Percentiles rank a stretch among this genome's conserved stretches.
Evolutionary conservation across 2,888 invertebrate genomes (phyloP).

Genomic region (Eucera pruinosa): DNA sequence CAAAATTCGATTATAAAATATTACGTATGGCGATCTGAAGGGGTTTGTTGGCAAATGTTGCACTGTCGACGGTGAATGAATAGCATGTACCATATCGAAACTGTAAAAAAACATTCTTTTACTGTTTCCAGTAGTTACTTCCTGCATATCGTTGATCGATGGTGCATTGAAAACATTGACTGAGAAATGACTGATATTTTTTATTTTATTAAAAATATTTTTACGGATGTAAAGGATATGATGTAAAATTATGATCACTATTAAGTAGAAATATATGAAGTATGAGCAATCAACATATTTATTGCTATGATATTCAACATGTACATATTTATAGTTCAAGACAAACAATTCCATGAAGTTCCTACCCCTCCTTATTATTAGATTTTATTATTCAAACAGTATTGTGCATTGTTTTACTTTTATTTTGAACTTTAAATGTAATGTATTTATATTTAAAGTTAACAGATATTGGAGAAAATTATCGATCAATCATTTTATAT

Average conservation of each 20-base stretch:
- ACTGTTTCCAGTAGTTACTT: slow-evolving; percentile 32
- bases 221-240: slow-evolving; percentile 20
- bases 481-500: too few relatives aligned
- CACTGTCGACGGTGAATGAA: slow-evolving; percentile 13
- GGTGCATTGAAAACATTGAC: slow-evolving; percentile 36
- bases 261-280: slow-evolving; percentile 25
- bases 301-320: slow-evolving; percentile 28
- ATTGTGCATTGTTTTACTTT: too few relatives aligned
- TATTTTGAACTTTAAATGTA: too few relatives aligned
- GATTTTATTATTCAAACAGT: too few relatives aligned
- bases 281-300: slow-evolving; percentile 29
- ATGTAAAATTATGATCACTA: slow-evolving; percentile 26
- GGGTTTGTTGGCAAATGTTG: slow-evolving; percentile 13
- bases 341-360: not conserved
- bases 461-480: too few relatives aligned
- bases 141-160: slow-evolving; percentile 54
- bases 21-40: not conserved
- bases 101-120: slow-evolving; percentile 33
- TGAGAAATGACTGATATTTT: slow-evolving; percentile 58
- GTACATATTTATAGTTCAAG: slow-evolving; percentile 33
- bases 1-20: slow-evolving; percentile 5
- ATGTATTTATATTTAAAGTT: too few relatives aligned
- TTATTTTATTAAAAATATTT: slow-evolving; percentile 56
- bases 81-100: not conserved
- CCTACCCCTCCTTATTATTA: not conserved